These are phyloP conservation scores for Augochlora pura DNA, from an alignment of 1,140 invertebrate genomes.

Conservation along the genomic window DNA sequence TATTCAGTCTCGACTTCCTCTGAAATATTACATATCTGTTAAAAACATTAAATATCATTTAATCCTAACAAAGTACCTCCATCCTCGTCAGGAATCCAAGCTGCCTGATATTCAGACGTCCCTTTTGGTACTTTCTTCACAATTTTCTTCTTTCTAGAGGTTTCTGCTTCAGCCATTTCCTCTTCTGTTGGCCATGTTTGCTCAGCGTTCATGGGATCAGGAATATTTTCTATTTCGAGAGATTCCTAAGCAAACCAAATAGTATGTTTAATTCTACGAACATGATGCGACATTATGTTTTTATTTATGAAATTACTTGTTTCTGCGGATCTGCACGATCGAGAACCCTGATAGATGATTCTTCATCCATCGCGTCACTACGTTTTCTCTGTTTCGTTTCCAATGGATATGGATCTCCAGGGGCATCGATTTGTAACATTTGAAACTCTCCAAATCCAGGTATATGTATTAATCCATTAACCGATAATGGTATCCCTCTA, in stretches of 20 bases:
- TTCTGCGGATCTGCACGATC: constrained; percentile 84
- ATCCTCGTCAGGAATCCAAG: constrained; percentile 93
- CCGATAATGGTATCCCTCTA: constrained; percentile 89
- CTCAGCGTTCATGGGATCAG: constrained; percentile 96
- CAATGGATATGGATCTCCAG: constrained; percentile 88
- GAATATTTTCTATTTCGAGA: constrained; percentile 89
- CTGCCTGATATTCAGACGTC: constrained; percentile 97
- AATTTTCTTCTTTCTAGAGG: constrained; percentile 83
- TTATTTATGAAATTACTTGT: constrained; percentile 81
- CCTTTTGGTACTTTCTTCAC: constrained; percentile 94
- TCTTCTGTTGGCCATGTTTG: constrained; percentile 98
- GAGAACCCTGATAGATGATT: constrained; percentile 78
- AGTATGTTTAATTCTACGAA: not conserved
- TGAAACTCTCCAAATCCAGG: constrained; percentile 96
- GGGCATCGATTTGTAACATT: constrained; percentile 89
- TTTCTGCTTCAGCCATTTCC: constrained; percentile 88
- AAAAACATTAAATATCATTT: not conserved
- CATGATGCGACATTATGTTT: not conserved
- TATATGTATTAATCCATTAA: constrained; percentile 94
- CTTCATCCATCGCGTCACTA: constrained; percentile 64
- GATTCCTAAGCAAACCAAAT: constrained; percentile 81
- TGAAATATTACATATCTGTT: constrained; percentile 21
- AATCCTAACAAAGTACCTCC: constrained; percentile 71
- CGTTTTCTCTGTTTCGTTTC: constrained; percentile 68
- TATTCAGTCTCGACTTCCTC: constrained; percentile 76